A percentile compares a stretch with the other conserved stretches of the same genome.
These are phyloP conservation scores for Drosophila ohnishii DNA, from an alignment of 1,140 invertebrate genomes.

Conservation along the genomic window DNA sequence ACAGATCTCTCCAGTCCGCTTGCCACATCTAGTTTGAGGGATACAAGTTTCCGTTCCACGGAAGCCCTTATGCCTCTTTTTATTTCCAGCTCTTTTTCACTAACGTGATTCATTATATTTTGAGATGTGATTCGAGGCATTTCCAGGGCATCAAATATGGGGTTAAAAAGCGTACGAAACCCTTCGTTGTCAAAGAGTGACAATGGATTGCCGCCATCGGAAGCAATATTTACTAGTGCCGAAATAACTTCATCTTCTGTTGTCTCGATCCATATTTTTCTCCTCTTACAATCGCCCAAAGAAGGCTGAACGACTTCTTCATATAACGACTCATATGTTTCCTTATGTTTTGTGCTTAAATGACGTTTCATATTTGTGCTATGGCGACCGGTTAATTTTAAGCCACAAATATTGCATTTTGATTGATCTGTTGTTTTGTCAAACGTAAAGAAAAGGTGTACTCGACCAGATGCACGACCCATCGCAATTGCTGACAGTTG, in stretches of 20 bases:
- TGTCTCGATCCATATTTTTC: background rate
- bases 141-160: slow-evolving; percentile 1
- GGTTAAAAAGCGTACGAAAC: background rate
- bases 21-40: background rate
- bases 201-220: background rate
- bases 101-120: slow-evolving; percentile 23
- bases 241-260: background rate
- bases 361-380: background rate
- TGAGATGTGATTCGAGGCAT: slow-evolving; percentile 12
- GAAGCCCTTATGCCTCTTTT: slow-evolving; percentile 5
- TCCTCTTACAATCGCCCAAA: background rate
- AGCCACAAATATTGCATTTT: background rate
- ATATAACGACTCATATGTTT: background rate
- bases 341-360: background rate
- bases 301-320: background rate
- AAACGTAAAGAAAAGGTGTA: background rate
- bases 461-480: background rate
- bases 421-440: background rate
- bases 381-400: background rate
- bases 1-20: background rate
- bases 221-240: background rate
- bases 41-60: background rate
- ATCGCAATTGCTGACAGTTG: background rate
- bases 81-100: slow-evolving; percentile 5
- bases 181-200: background rate